These are phyloP conservation scores for Tetrapedia diversipes DNA, from an alignment of 2,888 invertebrate species.

Conservation along the genomic window DNA sequence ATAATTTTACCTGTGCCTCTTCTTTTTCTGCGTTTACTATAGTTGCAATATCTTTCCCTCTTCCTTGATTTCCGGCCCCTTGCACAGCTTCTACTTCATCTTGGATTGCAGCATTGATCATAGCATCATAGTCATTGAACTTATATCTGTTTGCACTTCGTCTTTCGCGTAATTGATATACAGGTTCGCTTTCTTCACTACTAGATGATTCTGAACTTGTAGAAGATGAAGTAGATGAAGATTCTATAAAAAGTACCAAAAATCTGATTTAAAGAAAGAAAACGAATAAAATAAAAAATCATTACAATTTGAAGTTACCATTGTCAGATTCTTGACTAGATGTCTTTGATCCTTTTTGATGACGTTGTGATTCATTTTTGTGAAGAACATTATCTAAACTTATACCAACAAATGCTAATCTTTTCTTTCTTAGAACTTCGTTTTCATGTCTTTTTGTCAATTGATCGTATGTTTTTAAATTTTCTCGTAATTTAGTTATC, in stretches of 20 bases:
- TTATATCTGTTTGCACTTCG: constrained; percentile 91
- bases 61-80: constrained; percentile 91
- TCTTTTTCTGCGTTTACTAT: constrained; percentile 91
- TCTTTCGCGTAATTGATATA: constrained; percentile 93
- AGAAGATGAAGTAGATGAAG: constrained; percentile 74
- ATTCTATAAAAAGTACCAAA: constrained; percentile 38
- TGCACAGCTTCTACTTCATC: constrained; percentile 90
- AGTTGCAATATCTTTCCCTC: constrained; percentile 96
- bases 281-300: neutral
- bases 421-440: constrained; percentile 87
- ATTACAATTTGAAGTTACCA: constrained; percentile 52
- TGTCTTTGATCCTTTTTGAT: constrained; percentile 71
- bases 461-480: constrained; percentile 90
- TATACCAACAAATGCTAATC: constrained; percentile 90
- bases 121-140: constrained; percentile 96
- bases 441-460: constrained; percentile 87
- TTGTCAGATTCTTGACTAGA: constrained; percentile 73
- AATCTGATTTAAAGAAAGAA: neutral
- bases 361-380: constrained; percentile 74
- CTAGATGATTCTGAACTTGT: constrained; percentile 80
- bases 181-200: constrained; percentile 88
- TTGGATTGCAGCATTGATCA: constrained; percentile 95
- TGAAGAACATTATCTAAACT: constrained; percentile 89
- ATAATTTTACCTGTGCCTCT: constrained; percentile 81
- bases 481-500: constrained; percentile 89